Evolutionary conservation across 2,113 vertebrate species (phyloP), one percentile per base, ranked within the genome.

Genomic region (Myrmophylax atrothorax): DNA sequence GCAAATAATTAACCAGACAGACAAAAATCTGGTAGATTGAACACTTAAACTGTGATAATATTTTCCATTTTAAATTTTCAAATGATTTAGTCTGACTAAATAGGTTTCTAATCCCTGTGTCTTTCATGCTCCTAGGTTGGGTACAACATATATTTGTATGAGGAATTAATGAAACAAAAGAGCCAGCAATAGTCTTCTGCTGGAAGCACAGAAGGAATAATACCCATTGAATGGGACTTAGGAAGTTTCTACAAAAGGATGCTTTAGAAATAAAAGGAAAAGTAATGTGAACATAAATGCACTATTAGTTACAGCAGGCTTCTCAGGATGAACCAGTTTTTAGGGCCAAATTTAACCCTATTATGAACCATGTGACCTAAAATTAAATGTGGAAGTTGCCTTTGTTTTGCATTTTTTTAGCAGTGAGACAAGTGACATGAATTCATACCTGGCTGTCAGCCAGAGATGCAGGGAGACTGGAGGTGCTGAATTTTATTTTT

Each of bases 101-200:
- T 59, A 83, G 47, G 38, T 95, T 90, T 86, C 47, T 95, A 95
- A 91, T 97, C 82, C 75, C 38, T 49, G 1, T 55, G 72, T 78
- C 85, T 88, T 95, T 90, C 64, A 90, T 53, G 47, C 92, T 80
- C 35, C 33, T 89, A 83, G 94, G 77, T 44, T 74, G 50, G 63
- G 63, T 85, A 93, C 42, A 90, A 90, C n/a, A 58, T 78, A 37
- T 80, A 62, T 94, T 93, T 85, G 28, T 53, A 74, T 19, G 17
- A 16, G 52, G 79, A 95, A 94, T 93, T 94, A 85, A 94, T 82
- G 56, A 89, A 91, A 95, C 84, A 94, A 91, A 94, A 88, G 40
- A 55, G 19, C 18, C 37, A 76, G 46, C 25, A 66, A 80, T 33
- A 74, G 63, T 77, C 69, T 86, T 95, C 38, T 88, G 5, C 75